Base-by-base conservation (phyloP, 1,140 invertebrate genomes). In the Drosophila kurseongensis region DNA sequence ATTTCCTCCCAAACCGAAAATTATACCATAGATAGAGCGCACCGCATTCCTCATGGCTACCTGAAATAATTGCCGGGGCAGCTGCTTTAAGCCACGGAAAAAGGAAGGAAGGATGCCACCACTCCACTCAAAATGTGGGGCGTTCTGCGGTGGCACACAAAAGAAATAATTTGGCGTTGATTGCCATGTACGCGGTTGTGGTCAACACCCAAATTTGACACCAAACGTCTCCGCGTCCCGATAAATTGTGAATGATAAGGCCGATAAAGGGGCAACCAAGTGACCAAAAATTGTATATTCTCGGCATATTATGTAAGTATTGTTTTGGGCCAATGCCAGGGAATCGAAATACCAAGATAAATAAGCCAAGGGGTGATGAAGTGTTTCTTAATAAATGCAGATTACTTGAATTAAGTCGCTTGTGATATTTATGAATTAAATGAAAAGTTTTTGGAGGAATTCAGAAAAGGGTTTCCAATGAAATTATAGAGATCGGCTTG, bases 151-250 rank as follows among this genome's bases (percentile, higher is more conserved):
- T 71, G 59, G 75, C 66, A 76, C 44, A 77, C 45, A 80, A 81
- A 76, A 55, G 61, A 78, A 74, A 89, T 89, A 88, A 88, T 88
- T 88, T 88, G 84, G 84, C 84, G 84, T 88, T 89, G 80, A 88
- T 88, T 88, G 52, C 73, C 84, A 88, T 89, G 84, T 88, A 88
- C 84, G 80, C 84, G 83, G 52, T 69, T 88, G 75, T 88, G 83
- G 83, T 88, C 83, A 89, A 88, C 83, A 89, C 83, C 83, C 79
- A 73, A 88, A 88, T 74, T 83, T 88, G 84, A 88, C 83, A 88
- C 83, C 83, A 85, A 79, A 72, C 73, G 54, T 66, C 44, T 71
- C 51, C 66, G 42, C 65, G n/a, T 23, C 4, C 50, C 45, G 82
- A 86, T 86, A 79, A 73, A 77, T 83, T 83, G 79, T 73, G n/a